Evolutionary conservation across 2,888 invertebrate genomes (phyloP), one percentile per base, ranked within the genome.

Genomic region (Pemphredon lugubris): DNA sequence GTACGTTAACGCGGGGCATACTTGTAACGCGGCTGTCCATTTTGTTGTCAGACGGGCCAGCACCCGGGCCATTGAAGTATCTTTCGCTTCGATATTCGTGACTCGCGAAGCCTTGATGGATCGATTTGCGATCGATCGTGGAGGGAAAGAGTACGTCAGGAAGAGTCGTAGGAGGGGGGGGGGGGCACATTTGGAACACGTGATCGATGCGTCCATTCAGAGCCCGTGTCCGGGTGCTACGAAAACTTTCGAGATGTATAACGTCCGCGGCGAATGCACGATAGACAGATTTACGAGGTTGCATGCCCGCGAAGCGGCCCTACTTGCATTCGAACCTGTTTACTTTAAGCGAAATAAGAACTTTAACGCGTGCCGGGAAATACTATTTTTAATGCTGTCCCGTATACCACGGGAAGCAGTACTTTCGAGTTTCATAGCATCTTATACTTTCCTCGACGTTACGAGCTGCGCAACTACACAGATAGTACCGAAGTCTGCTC

Each of bases 201-300:
- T 82, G 82, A 82, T 82, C 77, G 82, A 82, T 82, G 82, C 77
- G 70, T 60, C 64, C 75, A 77, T 82, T 82, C 74, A 68, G 54
- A 48, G 57, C 30, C 63, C 23, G 39, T 48, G 37, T 45, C 53
- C 60, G 32, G 55, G 48, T 23, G 58, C 40, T 40, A 45, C 42
- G 66, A 74, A 65, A 74, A 79, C 59, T 79, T 79, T 76, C 55
- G 64, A 65, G 67, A 79, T 79, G 66, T 72, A 74, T 74, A 73
- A 67, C 68, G 64, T 37, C 45, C 65, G 45, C 60, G 60, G 72
- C 69, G 61, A 77, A 64, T 65, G 64, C 73, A 11, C 61, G 64
- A 75, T 78, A 44, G 66, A 75, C 65, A 73, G 78, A 75, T 79
- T 78, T 79, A 73, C 75, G 75, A 73, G 65, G 53, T 50, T 50